phyloP scores from a whole-genome alignment of 2,888 invertebrate genomes.

The Leptopilina syphax region DNA sequence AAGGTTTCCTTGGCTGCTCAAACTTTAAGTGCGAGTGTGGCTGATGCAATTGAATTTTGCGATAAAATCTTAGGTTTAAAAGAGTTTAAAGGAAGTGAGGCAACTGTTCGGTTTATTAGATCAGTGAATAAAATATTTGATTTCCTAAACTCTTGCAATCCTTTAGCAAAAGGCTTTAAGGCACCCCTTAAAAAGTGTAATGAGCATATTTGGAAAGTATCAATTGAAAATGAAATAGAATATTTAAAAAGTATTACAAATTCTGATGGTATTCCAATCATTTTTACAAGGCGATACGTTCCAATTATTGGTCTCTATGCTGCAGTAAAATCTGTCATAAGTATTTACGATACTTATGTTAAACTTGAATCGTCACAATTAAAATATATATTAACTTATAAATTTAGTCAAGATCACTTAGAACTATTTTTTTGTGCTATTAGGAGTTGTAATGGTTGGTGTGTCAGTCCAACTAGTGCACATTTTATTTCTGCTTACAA shows the following conservation, averaged over 20 bases:
- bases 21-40: constrained; percentile 44
- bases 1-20: constrained; percentile 41
- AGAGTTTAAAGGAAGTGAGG: constrained; percentile 39
- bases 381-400: constrained; percentile 48
- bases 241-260: constrained; percentile 42
- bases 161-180: constrained; percentile 32
- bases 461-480: constrained; percentile 43
- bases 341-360: constrained; percentile 42
- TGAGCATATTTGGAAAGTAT: constrained; percentile 40
- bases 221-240: constrained; percentile 20
- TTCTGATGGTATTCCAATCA: constrained; percentile 4
- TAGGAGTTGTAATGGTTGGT: constrained; percentile 47
- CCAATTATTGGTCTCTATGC: constrained; percentile 43
- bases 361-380: constrained; percentile 41
- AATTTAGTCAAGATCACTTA: constrained; percentile 51
- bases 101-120: constrained; percentile 43
- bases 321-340: constrained; percentile 37
- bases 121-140: constrained; percentile 43
- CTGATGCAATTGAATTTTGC: constrained; percentile 35
- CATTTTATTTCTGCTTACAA: constrained; percentile 45
- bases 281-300: constrained; percentile 22
- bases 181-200: constrained; percentile 31
- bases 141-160: constrained; percentile 45
- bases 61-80: background rate
- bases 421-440: constrained; percentile 45